Conservation (phyloP, 2,113 vertebrate species). For the Phasianus colchicus region DNA sequence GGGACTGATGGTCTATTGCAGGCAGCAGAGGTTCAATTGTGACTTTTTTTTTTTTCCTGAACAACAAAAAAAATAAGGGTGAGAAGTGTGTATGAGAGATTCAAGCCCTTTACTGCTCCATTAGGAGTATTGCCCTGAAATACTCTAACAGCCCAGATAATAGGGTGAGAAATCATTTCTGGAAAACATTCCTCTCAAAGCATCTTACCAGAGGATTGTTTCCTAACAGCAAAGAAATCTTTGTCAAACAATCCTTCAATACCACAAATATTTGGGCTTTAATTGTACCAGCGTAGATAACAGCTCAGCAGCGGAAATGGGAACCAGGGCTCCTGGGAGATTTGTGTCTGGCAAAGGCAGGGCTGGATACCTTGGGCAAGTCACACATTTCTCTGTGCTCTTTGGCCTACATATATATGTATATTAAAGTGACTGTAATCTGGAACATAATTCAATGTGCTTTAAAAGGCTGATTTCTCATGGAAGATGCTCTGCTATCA, state of each 20-base stretch:
- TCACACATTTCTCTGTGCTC: neutral
- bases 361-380: slow-evolving; percentile 27
- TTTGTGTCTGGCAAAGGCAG: neutral
- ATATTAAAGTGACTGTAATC: slow-evolving; percentile 21
- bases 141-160: slow-evolving; percentile 51
- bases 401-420: neutral
- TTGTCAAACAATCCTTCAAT: slow-evolving; percentile 48
- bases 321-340: neutral
- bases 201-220: slow-evolving; percentile 53
- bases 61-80: neutral
- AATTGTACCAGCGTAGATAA: slow-evolving; percentile 26
- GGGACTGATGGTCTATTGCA: neutral
- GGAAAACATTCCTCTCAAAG: slow-evolving; percentile 57
- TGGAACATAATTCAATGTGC: slow-evolving; percentile 37
- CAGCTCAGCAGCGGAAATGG: neutral
- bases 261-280: slow-evolving; percentile 34
- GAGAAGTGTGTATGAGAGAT: neutral
- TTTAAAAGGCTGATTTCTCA: slow-evolving; percentile 49
- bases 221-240: slow-evolving; percentile 51
- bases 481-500: slow-evolving; percentile 41
- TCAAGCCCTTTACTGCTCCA: slow-evolving; percentile 43
- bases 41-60: neutral
- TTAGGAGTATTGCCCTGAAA: slow-evolving; percentile 60
- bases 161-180: slow-evolving; percentile 42
- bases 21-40: slow-evolving; percentile 8